Evolutionary conservation across 2,113 vertebrate genomes (phyloP).

Genomic region (Hypomesus transpacificus): DNA sequence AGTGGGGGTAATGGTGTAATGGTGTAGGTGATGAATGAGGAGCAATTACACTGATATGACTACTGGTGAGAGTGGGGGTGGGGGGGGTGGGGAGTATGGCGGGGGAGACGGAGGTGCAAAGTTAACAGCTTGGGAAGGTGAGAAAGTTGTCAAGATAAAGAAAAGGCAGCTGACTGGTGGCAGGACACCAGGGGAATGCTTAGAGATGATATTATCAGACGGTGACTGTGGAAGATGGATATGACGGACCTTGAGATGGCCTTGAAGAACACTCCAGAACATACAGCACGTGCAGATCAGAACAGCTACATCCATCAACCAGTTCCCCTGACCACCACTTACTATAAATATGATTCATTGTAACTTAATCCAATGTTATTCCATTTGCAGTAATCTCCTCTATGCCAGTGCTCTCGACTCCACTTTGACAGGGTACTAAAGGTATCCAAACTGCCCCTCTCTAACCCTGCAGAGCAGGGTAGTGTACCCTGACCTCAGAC

Average conservation of each 20-base stretch:
- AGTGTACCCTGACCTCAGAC: constrained; percentile 45
- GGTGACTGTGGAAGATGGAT: not conserved
- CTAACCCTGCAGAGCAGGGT: not conserved
- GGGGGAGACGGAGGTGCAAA: constrained; percentile 46
- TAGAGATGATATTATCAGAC: not conserved
- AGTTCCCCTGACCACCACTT: no score
- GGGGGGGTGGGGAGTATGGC: constrained; percentile 28
- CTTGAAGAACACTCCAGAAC: no score
- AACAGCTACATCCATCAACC: no score
- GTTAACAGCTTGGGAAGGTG: constrained; percentile 27
- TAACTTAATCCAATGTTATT: no score
- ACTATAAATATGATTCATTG: no score
- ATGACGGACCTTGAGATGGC: no score
- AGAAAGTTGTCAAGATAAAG: constrained; percentile 1
- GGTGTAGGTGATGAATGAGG: constrained; percentile 63
- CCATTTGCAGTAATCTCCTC: no score
- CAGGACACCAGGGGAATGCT: not conserved
- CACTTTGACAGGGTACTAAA: no score
- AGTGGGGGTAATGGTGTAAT: constrained; percentile 19
- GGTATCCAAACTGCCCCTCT: no score
- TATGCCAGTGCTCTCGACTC: no score
- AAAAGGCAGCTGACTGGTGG: not conserved
- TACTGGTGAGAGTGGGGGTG: not conserved
- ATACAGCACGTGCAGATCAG: no score
- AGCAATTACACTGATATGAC: constrained; percentile 59